These are phyloP conservation scores for honey bee (Apis mellifera) DNA, from an alignment of 1,140 invertebrate species.

Conservation along the genomic window Amel_HAv3.1 CM009936.2:3855001-3855500, in stretches of 20 bases:
- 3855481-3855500: not conserved
- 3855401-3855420: not conserved
- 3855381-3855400: not conserved
- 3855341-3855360: not conserved
- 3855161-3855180: not conserved
- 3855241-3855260: not conserved
- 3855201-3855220: constrained; percentile 52
- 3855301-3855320: constrained; percentile 62
- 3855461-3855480: not conserved
- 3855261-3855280: not conserved
- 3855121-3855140: not conserved
- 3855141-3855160: constrained; percentile 1
- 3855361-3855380: constrained; percentile 5
- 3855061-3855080: constrained; percentile 15
- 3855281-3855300: not conserved
- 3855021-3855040: constrained; percentile 33
- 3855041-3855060: constrained; percentile 43
- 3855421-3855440: constrained; percentile 34
- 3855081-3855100: constrained; percentile 50
- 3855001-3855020: not conserved
- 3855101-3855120: not conserved
- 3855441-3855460: not conserved
- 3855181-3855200: constrained; percentile 64
- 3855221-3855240: constrained; percentile 71
- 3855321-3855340: constrained; percentile 31